phyloP scores from a whole-genome alignment of 2,113 vertebrate genomes.

The Andinoacara biseriatus region DNA sequence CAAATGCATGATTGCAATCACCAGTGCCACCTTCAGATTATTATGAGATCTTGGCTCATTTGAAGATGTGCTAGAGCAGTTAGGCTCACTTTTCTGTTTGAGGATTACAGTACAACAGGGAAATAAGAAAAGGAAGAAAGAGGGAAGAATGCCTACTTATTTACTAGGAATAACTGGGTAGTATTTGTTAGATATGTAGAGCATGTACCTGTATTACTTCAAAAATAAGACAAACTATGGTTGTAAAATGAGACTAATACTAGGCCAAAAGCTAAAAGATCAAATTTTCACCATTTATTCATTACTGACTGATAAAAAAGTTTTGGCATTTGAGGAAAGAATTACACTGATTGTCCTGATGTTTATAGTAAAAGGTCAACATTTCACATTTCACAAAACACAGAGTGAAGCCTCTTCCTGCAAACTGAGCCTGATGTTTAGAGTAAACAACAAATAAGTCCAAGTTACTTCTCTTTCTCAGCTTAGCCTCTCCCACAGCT shows the following conservation, averaged over 20 bases:
- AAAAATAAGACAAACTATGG: background rate
- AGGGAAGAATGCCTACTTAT: background rate
- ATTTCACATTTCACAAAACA: constrained; percentile 34
- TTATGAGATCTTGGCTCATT: constrained; percentile 6
- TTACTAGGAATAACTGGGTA: background rate
- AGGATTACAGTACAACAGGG: background rate
- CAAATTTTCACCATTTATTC: background rate
- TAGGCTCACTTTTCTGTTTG: background rate
- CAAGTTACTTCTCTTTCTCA: constrained; percentile 9
- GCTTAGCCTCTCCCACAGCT: background rate
- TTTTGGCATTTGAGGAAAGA: constrained; percentile 47
- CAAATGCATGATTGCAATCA: constrained; percentile 22
- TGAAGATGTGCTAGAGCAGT: background rate
- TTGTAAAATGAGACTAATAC: background rate
- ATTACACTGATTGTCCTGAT: constrained; percentile 30
- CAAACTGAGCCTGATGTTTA: constrained; percentile 35
- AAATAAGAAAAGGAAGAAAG: background rate
- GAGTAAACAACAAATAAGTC: constrained; percentile 32
- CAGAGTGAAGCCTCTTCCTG: constrained; percentile 17
- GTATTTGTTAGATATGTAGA: background rate
- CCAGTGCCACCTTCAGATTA: constrained; percentile 18
- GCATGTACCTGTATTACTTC: background rate
- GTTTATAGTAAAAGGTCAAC: constrained; percentile 49
- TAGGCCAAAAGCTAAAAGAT: background rate
- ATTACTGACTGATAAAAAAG: constrained; percentile 1